Conservation (phyloP, 2,113 vertebrate genomes). For the Ranitomeya variabilis region DNA sequence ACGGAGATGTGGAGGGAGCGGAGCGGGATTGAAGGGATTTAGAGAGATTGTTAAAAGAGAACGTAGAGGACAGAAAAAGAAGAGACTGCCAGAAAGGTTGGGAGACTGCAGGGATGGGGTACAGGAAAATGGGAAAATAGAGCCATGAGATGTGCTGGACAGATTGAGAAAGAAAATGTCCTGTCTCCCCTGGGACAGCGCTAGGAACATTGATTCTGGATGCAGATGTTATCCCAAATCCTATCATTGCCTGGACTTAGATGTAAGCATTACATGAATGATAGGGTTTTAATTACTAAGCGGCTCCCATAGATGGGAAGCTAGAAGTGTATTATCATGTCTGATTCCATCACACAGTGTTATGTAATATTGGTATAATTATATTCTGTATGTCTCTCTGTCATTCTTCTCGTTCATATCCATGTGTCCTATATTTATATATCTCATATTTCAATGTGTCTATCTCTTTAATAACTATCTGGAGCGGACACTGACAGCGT, state of each 20-base stretch:
- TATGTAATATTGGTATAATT: not conserved
- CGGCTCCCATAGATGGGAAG: not conserved
- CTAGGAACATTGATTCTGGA: not conserved
- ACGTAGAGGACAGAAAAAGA: not conserved
- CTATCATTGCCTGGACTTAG: not conserved
- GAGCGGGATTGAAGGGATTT: not conserved
- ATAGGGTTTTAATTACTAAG: not conserved
- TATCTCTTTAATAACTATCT: too few relatives aligned
- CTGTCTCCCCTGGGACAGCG: not conserved
- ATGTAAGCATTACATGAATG: not conserved
- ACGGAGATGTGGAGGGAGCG: not conserved
- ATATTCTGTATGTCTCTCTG: too few relatives aligned
- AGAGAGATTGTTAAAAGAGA: not conserved
- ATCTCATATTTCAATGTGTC: too few relatives aligned
- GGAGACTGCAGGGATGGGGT: not conserved
- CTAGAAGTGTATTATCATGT: not conserved
- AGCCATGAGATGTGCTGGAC: not conserved
- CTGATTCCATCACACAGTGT: not conserved
- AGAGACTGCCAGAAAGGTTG: not conserved
- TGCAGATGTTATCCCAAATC: constrained; percentile 6
- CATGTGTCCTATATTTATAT: too few relatives aligned
- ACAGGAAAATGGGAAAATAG: not conserved
- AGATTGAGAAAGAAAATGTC: not conserved
- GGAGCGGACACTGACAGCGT: too few relatives aligned
- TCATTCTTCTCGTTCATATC: too few relatives aligned